Base-by-base conservation (phyloP, 2,888 invertebrate species). In the Epinotia ramella region DNA sequence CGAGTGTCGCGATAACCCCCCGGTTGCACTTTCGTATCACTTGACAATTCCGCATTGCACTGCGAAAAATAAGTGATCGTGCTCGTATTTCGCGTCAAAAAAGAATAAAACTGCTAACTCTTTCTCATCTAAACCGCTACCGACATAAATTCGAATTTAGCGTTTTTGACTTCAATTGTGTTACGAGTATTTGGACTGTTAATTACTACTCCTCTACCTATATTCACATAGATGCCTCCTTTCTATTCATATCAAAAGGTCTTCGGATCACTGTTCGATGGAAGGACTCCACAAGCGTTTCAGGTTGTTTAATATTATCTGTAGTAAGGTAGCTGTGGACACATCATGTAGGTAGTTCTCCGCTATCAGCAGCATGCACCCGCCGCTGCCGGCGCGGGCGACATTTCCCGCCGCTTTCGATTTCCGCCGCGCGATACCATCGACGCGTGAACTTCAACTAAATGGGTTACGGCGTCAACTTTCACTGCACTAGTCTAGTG, bases 321-420 rank as follows among this genome's bases (percentile, higher is more conserved):
- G 13, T 49, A 53, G 16, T 4, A 3, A 53, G 4, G 53, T 53
- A 53, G 16, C n/a, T 53, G 57, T 57, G 4, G 9, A 57, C 57
- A 18, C 57, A 6, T 16, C 57, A 6, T 16, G 6, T 40, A 16
- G 33, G 9, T 53, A 0, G 53, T 63, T 4, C 40, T n/a, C 18
- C 3, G n/a, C 40, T 44, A 59, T 59, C 57, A 7, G 67, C 18
- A 12, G 13, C 20, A 24, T 44, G 40, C 16, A 24, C 56, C 5
- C 44, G 63, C 44, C 44, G 46, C 6, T 7, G 13, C 24, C 16
- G 57, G 57, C 13, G 20, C 46, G 12, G 53, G 64, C 66, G 53
- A 57, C 57, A 6, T 13, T 20, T 68, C 68, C 68, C 57, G 40
- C 20, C 56, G 68, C 68, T 68, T 68, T 68, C 68, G 68, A 68